Conservation (phyloP, 53 echinoderm and acorn worm species). For the Paracentrotus lividus region DNA sequence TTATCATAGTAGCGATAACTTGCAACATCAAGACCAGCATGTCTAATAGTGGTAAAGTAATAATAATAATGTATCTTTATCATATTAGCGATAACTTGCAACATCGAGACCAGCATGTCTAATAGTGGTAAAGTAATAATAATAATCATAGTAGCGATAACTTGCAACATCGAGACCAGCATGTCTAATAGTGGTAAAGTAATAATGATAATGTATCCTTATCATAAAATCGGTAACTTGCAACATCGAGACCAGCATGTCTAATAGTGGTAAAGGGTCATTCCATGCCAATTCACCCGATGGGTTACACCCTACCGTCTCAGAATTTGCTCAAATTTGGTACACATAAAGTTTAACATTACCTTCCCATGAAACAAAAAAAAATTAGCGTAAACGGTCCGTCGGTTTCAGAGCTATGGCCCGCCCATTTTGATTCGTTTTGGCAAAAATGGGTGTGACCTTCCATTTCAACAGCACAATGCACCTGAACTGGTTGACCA, state of each 20-base stretch:
- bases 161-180: slow-evolving; percentile 87
- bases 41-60: slow-evolving; percentile 62
- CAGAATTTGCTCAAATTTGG: too few relatives aligned
- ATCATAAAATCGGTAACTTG: slow-evolving; percentile 93
- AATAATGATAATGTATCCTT: slow-evolving; percentile 78
- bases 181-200: slow-evolving; percentile 69
- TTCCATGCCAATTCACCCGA: too few relatives aligned
- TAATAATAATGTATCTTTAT: slow-evolving; percentile 83
- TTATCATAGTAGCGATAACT: slow-evolving; percentile 95
- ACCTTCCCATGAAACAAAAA: too few relatives aligned
- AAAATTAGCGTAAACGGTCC: too few relatives aligned
- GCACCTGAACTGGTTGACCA: too few relatives aligned
- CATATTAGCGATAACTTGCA: slow-evolving; percentile 90
- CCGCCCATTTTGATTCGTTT: too few relatives aligned
- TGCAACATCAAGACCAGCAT: slow-evolving; percentile 88
- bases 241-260: slow-evolving; percentile 89
- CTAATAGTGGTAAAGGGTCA: slow-evolving; percentile 60
- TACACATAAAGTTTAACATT: too few relatives aligned
- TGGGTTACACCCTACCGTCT: too few relatives aligned
- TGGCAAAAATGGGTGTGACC: too few relatives aligned
- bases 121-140: not conserved
- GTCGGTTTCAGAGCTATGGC: too few relatives aligned
- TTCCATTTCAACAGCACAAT: too few relatives aligned
- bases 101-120: slow-evolving; percentile 94
- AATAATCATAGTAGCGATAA: slow-evolving; percentile 97